Conservation (phyloP, 2,113 vertebrate genomes). For the Aptenodytes forsteri region DNA sequence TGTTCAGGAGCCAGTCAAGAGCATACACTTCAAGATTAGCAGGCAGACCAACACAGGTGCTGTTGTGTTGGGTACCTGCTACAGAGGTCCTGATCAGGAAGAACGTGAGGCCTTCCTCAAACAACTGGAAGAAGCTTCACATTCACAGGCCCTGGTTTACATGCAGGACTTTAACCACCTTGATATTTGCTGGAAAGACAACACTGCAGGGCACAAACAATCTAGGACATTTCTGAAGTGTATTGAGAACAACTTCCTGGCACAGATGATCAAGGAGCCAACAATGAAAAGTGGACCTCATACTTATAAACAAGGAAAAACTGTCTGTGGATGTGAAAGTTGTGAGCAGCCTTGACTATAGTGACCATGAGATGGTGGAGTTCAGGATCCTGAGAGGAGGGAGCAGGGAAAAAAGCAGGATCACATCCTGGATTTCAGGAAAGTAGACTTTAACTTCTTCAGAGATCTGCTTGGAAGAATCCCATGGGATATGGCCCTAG, state of each 20-base stretch:
- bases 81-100: not conserved
- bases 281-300: not conserved
- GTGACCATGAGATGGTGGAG: not conserved
- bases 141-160: not conserved
- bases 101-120: not conserved
- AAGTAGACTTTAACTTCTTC: not conserved
- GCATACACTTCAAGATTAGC: not conserved
- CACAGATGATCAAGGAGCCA: not conserved
- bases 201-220: not conserved
- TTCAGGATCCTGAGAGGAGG: not conserved
- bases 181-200: not conserved
- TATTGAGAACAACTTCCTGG: not conserved
- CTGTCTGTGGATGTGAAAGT: not conserved
- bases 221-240: not conserved
- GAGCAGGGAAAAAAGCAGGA: not conserved
- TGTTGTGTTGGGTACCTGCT: too few relatives aligned
- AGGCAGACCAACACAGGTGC: not conserved
- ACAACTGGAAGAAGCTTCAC: not conserved
- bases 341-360: not conserved
- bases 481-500: not conserved
- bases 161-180: not conserved
- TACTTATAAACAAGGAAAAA: not conserved
- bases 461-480: not conserved
- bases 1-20: not conserved
- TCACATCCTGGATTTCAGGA: not conserved